phyloP scores from a whole-genome alignment of 2,113 vertebrate species.

The Pterocles gutturalis region DNA sequence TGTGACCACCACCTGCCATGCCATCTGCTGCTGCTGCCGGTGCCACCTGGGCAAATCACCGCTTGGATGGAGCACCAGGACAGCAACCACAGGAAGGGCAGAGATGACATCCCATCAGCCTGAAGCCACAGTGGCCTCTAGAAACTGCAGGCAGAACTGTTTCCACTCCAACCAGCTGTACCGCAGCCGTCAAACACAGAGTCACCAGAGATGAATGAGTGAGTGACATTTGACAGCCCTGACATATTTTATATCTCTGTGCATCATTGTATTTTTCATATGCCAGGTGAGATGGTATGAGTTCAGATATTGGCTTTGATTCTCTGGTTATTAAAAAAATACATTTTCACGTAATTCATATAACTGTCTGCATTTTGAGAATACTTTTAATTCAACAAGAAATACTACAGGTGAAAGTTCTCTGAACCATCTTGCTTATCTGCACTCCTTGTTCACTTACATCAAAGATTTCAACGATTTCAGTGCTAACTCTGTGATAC shows the following conservation, averaged over 20 bases:
- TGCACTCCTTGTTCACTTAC: background rate
- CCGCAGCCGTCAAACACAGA: background rate
- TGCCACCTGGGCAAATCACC: slow-evolving; percentile 25
- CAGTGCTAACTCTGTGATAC: background rate
- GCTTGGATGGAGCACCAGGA: background rate
- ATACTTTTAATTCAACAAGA: background rate
- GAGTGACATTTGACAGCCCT: background rate
- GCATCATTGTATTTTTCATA: slow-evolving; percentile 8
- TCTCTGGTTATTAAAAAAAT: background rate
- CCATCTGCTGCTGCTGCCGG: slow-evolving; percentile 51
- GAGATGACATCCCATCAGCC: background rate
- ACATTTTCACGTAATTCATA: background rate
- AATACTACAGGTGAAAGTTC: background rate
- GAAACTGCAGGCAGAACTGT: background rate
- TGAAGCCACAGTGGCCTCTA: background rate
- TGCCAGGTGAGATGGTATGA: background rate
- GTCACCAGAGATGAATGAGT: background rate
- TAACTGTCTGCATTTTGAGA: background rate
- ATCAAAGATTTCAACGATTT: slow-evolving; percentile 41
- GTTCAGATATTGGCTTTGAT: slow-evolving; percentile 17
- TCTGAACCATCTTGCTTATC: background rate
- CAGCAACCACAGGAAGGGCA: background rate
- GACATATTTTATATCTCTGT: background rate
- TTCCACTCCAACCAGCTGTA: fast-evolving
- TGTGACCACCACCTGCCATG: slow-evolving; percentile 44